Evolutionary conservation across 2,113 vertebrate species (phyloP).

Genomic region (Chloropsis hardwickii): DNA sequence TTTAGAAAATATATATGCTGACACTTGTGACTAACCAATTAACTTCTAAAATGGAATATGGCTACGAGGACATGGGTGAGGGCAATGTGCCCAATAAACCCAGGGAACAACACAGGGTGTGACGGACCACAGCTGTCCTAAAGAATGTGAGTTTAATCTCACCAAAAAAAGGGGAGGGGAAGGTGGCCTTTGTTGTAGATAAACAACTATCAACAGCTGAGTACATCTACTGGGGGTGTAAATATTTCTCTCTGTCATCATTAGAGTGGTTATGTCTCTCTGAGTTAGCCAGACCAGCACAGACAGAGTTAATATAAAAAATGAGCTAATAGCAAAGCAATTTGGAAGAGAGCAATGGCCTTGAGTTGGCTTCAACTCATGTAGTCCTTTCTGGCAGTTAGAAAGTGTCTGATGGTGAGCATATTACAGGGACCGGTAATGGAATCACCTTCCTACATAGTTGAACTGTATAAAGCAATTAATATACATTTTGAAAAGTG

Average conservation of each 20-base stretch:
- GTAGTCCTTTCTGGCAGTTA: neutral
- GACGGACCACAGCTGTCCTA: neutral
- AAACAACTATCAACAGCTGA: neutral
- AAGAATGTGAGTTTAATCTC: neutral
- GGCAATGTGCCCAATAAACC: neutral
- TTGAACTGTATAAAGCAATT: neutral
- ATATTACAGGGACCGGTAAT: neutral
- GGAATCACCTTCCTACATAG: neutral
- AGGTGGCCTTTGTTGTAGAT: neutral
- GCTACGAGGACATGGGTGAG: neutral
- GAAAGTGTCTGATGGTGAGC: neutral
- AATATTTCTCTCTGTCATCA: neutral
- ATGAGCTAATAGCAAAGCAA: neutral
- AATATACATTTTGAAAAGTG: neutral
- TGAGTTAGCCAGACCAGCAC: neutral
- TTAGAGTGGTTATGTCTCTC: neutral
- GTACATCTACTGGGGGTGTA: neutral
- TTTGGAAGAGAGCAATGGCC: neutral
- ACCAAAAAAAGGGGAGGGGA: neutral
- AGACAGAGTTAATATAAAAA: neutral
- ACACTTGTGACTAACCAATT: neutral
- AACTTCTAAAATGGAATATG: neutral
- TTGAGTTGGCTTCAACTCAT: neutral
- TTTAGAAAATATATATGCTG: neutral
- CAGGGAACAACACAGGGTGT: neutral